Evolutionary conservation across 2,888 invertebrate species (phyloP), one percentile per base, ranked within the genome.

Genomic region (Tipula confusa): DNA sequence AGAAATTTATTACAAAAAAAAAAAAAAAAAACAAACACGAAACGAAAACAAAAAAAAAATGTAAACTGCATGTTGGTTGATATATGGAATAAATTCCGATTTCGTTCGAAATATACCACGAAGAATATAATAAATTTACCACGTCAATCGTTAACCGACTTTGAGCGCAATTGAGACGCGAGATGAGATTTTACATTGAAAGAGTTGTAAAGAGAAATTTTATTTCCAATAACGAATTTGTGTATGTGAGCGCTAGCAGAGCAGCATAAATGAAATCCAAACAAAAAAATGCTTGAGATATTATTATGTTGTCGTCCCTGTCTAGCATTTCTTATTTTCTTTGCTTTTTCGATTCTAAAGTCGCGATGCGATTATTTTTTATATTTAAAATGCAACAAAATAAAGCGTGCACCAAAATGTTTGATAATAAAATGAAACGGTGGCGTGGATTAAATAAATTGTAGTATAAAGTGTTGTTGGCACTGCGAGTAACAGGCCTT

Each of bases 1-100:
- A 89, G 89, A 89, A 89, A 89, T 89, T 82, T 82, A 13, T 82
- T 38, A 28, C 11, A 24, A 24, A 64, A 43, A 43, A 15, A 43
- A 64, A 64, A 64, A 64, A n/a, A n/a, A n/a, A n/a, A n/a, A n/a
- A n/a, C n/a, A n/a, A n/a, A n/a, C n/a, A n/a, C n/a, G n/a, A n/a
- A n/a, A 28, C 11, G 13, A 24, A 64, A 43, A 43, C 2, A 43
- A 64, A 64, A 64, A 64, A 64, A 64, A 64, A 64, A 24, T 64
- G 64, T 64, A 24, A 64, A 64, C 64, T 64, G 64, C 64, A 64
- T 64, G 64, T 24, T 64, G 64, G n/a, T n/a, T n/a, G n/a, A n/a
- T n/a, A 64, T 64, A 64, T 64, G 64, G 24, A 64, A 64, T 64
- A 64, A 64, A 64, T 64, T 18, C 64, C 64, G 64, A 64, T 64